Conservation (phyloP, 2,888 invertebrate species). For the Sclerodermus sp. region DNA sequence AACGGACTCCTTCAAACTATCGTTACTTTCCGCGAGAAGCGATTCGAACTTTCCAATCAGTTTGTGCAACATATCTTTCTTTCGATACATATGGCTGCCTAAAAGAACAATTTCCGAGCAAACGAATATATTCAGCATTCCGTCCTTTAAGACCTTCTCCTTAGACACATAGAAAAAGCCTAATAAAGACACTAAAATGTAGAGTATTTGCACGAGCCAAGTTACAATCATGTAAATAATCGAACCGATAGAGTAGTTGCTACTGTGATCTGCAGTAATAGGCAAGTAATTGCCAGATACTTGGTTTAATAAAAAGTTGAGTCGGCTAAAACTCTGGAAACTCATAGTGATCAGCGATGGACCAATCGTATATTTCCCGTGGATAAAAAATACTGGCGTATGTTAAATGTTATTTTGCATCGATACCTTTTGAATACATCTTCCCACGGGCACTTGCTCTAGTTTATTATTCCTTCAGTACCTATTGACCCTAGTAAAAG, state of each 20-base stretch:
- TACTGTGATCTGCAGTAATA: neutral
- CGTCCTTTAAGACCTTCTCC: conserved; percentile 17
- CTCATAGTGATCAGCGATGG: conserved; percentile 18
- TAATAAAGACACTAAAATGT: conserved; percentile 1
- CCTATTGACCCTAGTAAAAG: no score
- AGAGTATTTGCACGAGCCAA: conserved; percentile 19
- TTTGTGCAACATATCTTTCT: conserved; percentile 12
- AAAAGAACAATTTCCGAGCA: conserved; percentile 20
- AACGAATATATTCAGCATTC: conserved; percentile 20
- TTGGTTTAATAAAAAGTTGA: conserved; percentile 24
- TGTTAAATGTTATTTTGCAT: no score
- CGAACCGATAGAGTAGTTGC: neutral
- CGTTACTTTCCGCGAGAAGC: conserved; percentile 13
- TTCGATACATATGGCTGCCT: conserved; percentile 19
- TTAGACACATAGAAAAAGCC: conserved; percentile 17
- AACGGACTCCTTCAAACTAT: conserved; percentile 8
- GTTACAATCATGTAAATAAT: conserved; percentile 14
- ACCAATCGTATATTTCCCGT: no score
- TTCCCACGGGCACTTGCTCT: no score
- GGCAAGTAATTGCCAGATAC: conserved; percentile 34
- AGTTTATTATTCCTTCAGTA: no score
- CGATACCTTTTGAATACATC: no score
- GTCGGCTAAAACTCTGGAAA: conserved; percentile 23
- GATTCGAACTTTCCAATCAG: conserved; percentile 25
- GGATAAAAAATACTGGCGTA: no score